Conservation (phyloP, 2,797 vertebrate genomes). For the Xenops minutus region DNA sequence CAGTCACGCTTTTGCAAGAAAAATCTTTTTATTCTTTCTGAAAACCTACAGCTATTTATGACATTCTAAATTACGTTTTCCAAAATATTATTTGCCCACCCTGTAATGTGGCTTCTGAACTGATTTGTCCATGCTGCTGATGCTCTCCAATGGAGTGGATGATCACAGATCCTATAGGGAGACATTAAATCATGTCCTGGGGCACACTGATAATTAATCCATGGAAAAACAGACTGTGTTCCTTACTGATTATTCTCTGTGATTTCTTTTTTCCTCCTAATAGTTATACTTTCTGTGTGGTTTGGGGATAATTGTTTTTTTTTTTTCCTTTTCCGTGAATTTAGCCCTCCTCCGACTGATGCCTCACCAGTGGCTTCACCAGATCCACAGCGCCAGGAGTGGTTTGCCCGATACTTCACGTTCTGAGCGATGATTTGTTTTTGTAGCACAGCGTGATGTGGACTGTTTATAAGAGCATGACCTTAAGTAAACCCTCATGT, state of each 20-base stretch:
- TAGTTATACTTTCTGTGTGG: neutral
- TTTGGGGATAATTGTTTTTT: conserved; percentile 49
- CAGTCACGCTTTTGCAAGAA: conserved; percentile 25
- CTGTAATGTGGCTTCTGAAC: conserved; percentile 33
- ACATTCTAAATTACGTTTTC: neutral
- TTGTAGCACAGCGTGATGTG: conserved; percentile 70
- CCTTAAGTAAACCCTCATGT: conserved; percentile 69
- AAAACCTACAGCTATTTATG: neutral
- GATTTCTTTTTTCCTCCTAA: neutral
- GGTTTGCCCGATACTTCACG: conserved; percentile 98
- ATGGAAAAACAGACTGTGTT: neutral
- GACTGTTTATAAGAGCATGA: conserved; percentile 87
- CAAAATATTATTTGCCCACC: neutral
- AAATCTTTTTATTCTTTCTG: conserved; percentile 36
- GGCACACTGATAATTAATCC: neutral
- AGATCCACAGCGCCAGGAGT: conserved; percentile 95
- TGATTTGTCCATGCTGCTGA: conserved; percentile 63
- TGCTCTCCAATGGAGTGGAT: conserved; percentile 73
- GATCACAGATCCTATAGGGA: conserved; percentile 39
- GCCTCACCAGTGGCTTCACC: conserved; percentile 86
- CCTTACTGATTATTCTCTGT: neutral
- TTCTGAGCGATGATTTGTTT: conserved; percentile 83
- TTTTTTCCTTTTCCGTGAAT: conserved; percentile 71
- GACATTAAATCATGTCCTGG: neutral
- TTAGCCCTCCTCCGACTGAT: conserved; percentile 95